phyloP scores from a whole-genome alignment of 2,797 vertebrate species.

The Bradypodion ventrale region DNA sequence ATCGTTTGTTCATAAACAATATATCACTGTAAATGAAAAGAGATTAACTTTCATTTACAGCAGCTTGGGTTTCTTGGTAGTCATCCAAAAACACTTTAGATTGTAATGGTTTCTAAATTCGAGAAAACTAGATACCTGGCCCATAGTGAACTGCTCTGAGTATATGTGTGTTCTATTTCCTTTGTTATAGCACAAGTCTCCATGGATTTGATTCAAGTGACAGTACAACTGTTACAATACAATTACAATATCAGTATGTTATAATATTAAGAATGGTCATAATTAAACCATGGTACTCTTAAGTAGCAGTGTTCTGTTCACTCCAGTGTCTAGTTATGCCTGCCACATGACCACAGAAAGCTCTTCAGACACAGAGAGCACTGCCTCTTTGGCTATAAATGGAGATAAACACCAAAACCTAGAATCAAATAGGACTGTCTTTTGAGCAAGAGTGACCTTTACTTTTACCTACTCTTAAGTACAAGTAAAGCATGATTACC shows the following conservation, averaged over 20 bases:
- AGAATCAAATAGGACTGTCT: no score
- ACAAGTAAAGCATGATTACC: no score
- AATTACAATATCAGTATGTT: background rate
- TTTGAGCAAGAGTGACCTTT: no score
- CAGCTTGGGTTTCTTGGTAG: background rate
- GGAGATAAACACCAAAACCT: no score
- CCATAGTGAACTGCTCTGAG: background rate
- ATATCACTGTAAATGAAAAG: background rate
- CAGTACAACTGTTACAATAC: background rate
- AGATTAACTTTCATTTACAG: slow-evolving; percentile 7
- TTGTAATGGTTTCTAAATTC: background rate
- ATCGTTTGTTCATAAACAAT: background rate
- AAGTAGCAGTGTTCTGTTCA: background rate
- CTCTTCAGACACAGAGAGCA: no score
- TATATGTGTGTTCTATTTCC: background rate
- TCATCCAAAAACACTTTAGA: background rate
- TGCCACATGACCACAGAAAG: no score
- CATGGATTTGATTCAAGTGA: background rate
- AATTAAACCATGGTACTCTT: background rate
- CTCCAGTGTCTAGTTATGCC: no score
- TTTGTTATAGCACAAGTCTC: background rate
- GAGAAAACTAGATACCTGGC: background rate
- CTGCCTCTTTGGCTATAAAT: no score
- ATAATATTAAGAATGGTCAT: background rate
- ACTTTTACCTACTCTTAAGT: no score